Evolutionary conservation across 2,888 invertebrate species (phyloP).

Genomic region (Hermodice carunculata): DNA sequence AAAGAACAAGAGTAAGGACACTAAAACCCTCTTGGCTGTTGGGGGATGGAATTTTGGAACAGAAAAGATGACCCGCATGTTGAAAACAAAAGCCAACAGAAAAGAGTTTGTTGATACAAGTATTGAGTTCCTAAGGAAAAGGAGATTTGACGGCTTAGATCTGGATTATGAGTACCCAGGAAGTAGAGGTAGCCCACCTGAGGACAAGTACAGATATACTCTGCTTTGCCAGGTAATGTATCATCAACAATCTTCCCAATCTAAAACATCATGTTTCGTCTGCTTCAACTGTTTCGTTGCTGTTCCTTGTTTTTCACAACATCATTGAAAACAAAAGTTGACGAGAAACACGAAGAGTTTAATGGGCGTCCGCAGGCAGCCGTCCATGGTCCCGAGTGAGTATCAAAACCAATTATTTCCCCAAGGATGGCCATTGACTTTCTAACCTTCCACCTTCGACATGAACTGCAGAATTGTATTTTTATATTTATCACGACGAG

Average conservation of each 20-base stretch:
- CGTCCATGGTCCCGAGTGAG: too few species aligned
- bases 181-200: constrained; percentile 55
- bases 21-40: constrained; percentile 86
- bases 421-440: too few species aligned
- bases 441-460: too few species aligned
- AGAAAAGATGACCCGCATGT: constrained; percentile 70
- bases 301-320: too few species aligned
- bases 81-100: constrained; percentile 41
- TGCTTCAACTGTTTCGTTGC: too few species aligned
- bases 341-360: too few species aligned
- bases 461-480: too few species aligned
- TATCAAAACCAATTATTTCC: too few species aligned
- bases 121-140: constrained; percentile 48
- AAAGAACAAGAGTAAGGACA: constrained; percentile 76
- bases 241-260: too few species aligned
- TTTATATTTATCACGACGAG: too few species aligned
- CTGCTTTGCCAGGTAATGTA: constrained; percentile 47
- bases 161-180: constrained; percentile 93
- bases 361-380: too few species aligned
- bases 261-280: not conserved
- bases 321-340: too few species aligned
- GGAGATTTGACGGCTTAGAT: constrained; percentile 87
- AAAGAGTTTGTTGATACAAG: constrained; percentile 47
- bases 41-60: constrained; percentile 96
- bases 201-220: constrained; percentile 51